phyloP scores from a whole-genome alignment of 2,888 invertebrate species.

The Iselma pallidipennis region DNA sequence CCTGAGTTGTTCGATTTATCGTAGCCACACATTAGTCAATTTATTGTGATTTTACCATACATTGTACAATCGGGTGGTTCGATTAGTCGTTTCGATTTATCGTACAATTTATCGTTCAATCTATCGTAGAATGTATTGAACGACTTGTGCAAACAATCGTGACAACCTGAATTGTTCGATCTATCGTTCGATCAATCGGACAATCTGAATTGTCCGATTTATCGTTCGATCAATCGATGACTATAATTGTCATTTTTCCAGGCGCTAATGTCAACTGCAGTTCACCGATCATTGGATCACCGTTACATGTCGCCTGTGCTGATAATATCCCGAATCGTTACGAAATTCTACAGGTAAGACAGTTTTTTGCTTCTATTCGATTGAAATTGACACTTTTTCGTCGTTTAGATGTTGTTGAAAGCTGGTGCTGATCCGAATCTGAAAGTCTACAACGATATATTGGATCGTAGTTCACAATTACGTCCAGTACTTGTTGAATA shows the following conservation, averaged over 20 bases:
- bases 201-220: too few relatives aligned
- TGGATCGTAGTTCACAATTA: conserved; percentile 66
- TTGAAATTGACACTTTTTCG: conserved; percentile 29
- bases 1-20: too few relatives aligned
- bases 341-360: conserved; percentile 50
- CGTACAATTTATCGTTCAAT: too few relatives aligned
- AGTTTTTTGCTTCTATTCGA: conserved; percentile 5
- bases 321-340: conserved; percentile 73
- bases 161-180: too few relatives aligned
- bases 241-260: conserved; percentile 50
- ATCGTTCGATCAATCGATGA: too few relatives aligned
- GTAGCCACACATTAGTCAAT: too few relatives aligned
- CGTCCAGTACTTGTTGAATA: conserved; percentile 83
- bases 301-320: conserved; percentile 81
- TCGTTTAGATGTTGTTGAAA: conserved; percentile 66
- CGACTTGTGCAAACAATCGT: too few relatives aligned
- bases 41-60: too few relatives aligned
- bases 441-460: conserved; percentile 75
- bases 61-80: too few relatives aligned
- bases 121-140: too few relatives aligned
- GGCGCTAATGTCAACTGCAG: conserved; percentile 80
- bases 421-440: conserved; percentile 77
- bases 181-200: too few relatives aligned
- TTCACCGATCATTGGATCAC: conserved; percentile 79
- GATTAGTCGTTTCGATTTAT: too few relatives aligned